Evolutionary conservation across 2,888 invertebrate genomes (phyloP).

Genomic region (Eugnorisma glareosa): DNA sequence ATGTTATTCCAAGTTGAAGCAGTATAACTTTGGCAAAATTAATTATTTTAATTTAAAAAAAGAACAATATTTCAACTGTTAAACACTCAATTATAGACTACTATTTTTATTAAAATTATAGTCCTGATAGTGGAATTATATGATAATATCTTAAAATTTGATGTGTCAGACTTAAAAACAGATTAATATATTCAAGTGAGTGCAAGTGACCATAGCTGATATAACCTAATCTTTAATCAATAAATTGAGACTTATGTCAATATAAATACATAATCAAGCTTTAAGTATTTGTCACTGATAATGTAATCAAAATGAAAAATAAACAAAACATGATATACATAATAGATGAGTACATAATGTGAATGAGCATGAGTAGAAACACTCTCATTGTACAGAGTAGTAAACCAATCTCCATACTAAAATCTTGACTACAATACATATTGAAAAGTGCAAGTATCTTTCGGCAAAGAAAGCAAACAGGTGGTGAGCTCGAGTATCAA

Average conservation of each 20-base stretch:
- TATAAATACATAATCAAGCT: conserved; percentile 1
- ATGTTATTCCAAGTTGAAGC: background rate
- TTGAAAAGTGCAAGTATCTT: conserved; percentile 55
- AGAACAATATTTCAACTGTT: background rate
- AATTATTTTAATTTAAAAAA: background rate
- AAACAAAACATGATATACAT: conserved; percentile 28
- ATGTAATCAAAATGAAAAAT: conserved; percentile 14
- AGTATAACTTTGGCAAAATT: background rate
- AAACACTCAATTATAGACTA: background rate
- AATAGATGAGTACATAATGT: conserved; percentile 21
- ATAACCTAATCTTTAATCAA: background rate
- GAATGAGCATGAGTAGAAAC: conserved; percentile 38
- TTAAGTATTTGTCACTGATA: conserved; percentile 2
- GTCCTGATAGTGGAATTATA: background rate
- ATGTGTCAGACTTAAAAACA: background rate
- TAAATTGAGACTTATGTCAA: background rate
- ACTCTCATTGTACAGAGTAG: conserved; percentile 32
- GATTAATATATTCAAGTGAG: background rate
- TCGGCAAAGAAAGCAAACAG: conserved; percentile 48
- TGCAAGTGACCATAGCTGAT: background rate
- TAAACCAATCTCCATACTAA: conserved; percentile 42
- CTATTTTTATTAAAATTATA: background rate
- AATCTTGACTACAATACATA: conserved; percentile 35
- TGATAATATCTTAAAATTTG: background rate
- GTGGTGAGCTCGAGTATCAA: conserved; percentile 24